A percentile compares a stretch with the other conserved stretches of the same genome.
These are phyloP conservation scores for Carabus problematicus DNA, from an alignment of 2,888 invertebrate species.

Conservation along the genomic window DNA sequence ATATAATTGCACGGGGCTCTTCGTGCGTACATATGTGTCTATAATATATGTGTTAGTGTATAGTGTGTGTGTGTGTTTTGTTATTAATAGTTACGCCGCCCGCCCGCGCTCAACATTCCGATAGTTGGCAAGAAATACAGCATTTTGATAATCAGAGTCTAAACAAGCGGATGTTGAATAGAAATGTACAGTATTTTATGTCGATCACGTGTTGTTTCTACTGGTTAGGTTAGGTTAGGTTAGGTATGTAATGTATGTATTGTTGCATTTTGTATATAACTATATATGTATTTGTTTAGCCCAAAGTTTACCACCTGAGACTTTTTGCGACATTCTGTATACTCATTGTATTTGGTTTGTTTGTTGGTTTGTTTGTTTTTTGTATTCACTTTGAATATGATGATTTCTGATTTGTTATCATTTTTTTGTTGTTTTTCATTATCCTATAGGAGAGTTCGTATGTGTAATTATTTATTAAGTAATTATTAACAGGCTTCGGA, in stretches of 20 bases:
- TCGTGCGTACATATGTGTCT: background rate
- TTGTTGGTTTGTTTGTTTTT: constrained; percentile 45
- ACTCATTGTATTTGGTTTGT: constrained; percentile 57
- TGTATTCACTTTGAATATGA: constrained; percentile 36
- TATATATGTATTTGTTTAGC: constrained; percentile 20
- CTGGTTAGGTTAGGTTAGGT: background rate
- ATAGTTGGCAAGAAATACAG: background rate
- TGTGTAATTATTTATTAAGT: background rate
- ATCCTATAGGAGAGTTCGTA: background rate
- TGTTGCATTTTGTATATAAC: constrained; percentile 14
- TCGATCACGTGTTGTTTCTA: constrained; percentile 8
- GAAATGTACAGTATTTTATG: constrained; percentile 22
- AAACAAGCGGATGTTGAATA: constrained; percentile 12
- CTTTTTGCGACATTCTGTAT: constrained; percentile 60
- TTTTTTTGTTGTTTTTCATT: background rate
- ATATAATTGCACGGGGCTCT: background rate
- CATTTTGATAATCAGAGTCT: constrained; percentile 12
- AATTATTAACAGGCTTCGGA: constrained; percentile 29
- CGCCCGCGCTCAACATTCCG: background rate
- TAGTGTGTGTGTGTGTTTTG: constrained; percentile 7
- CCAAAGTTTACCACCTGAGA: too few species aligned
- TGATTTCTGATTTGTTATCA: constrained; percentile 13
- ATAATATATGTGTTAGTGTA: background rate
- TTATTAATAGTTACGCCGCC: too few species aligned
- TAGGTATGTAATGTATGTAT: constrained; percentile 3